Percentiles rank a stretch among this genome's conserved stretches.
These are phyloP conservation scores for Ochotona princeps DNA, from an alignment of 2,113 vertebrate genomes.

Conservation along the genomic window DNA sequence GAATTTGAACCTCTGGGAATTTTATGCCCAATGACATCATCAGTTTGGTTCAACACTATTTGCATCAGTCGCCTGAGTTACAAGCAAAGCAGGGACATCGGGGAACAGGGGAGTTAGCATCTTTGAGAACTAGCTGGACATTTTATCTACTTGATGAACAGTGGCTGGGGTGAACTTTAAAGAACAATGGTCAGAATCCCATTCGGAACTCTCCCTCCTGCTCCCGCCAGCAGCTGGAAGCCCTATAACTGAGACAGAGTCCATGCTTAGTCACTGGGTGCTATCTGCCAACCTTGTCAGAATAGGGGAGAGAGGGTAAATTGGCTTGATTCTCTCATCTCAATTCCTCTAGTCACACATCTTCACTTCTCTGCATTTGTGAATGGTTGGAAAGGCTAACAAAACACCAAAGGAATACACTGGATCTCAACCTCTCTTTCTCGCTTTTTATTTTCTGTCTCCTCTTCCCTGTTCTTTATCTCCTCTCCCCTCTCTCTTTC, in stretches of 20 bases:
- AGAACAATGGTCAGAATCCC: background rate
- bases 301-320: no score
- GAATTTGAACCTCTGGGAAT: background rate
- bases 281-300: background rate
- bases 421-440: background rate
- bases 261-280: background rate
- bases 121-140: background rate
- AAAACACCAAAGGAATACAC: background rate
- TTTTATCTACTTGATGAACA: background rate
- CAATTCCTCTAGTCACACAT: background rate
- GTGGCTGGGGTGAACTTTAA: background rate
- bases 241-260: background rate
- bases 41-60: background rate
- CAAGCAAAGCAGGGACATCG: background rate
- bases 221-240: background rate
- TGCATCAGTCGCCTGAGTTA: background rate
- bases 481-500: background rate
- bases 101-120: background rate
- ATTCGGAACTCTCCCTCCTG: background rate
- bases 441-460: background rate
- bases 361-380: background rate
- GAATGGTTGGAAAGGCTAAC: background rate
- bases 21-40: background rate
- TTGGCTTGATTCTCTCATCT: background rate
- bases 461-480: rapidly evolving